Evolutionary conservation across 2,797 vertebrate genomes (phyloP), one percentile per base, ranked within the genome.

Genomic region (Sardinella longiceps): DNA sequence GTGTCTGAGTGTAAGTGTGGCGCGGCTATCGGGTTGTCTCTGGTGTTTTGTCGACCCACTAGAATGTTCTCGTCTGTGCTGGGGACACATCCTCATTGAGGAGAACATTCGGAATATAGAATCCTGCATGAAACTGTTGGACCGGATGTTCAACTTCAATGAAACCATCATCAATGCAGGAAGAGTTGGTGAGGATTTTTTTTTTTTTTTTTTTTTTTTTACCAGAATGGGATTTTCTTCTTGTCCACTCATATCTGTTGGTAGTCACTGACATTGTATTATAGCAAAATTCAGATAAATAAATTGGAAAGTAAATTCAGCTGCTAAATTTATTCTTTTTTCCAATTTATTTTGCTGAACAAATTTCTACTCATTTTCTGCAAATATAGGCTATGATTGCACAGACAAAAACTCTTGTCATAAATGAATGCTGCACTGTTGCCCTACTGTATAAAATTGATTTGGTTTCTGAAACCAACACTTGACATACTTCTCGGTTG

Each of bases 131-230:
- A n/a, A 0, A 18, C 91, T 1, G 12, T 51, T 95, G 70, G 86
- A 92, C 15, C 81, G 48, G 0, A 89, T 94, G 74, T 95, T 96
- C 85, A 91, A 92, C 88, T 74, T 90, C 23, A 58, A 95, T 2
- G 0, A 84, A 1, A 74, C 1, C 1, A 91, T 95, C 3, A 90
- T 89, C 0, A 28, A 92, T 2, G 94, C 94, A 60, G 94, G 89
- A 9, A 91, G 87, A 94, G 95, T 94, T 1, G 95, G 95, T 96
- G 86, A 28, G 93, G 63, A 53, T 74, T 48, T 63, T n/a, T n/a
- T n/a, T n/a, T n/a, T n/a, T n/a, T n/a, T n/a, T n/a, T n/a, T n/a
- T n/a, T n/a, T n/a, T n/a, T n/a, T n/a, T n/a, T 85, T 11, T 84
- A 15, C 2, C 18, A 60, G 2, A 82, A 15, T 56, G 53, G 20